A percentile compares a stretch with the other conserved stretches of the same genome.
phyloP scores from a whole-genome alignment of 2,888 invertebrate species.

The Chymomyza caudatula region DNA sequence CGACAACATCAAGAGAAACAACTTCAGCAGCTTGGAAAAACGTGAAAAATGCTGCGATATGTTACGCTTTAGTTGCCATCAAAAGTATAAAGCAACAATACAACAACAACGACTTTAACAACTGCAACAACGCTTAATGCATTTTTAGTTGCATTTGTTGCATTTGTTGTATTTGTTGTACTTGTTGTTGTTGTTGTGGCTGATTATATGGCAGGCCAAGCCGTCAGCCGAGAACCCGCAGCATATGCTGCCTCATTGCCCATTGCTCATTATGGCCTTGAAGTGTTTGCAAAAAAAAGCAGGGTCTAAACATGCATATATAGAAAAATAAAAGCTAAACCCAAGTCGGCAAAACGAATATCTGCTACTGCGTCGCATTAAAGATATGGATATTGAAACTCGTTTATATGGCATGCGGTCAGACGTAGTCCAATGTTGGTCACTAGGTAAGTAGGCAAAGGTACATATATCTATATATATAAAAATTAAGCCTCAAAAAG shows the following conservation, averaged over 20 bases:
- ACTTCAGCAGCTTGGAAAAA: conserved; percentile 50
- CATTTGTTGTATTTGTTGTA: conserved; percentile 38
- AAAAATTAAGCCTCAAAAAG: too few relatives aligned
- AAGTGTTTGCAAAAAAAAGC: conserved; percentile 33
- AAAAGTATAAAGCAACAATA: conserved; percentile 51
- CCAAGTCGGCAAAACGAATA: background rate
- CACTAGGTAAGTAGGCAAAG: background rate
- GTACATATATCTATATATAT: too few relatives aligned
- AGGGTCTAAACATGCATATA: too few relatives aligned
- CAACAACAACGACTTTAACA: too few relatives aligned
- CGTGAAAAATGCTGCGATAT: conserved; percentile 61
- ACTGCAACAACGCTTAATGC: conserved; percentile 33
- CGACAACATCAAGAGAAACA: conserved; percentile 14
- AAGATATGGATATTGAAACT: conserved; percentile 20
- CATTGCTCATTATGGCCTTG: conserved; percentile 64
- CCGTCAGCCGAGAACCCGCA: conserved; percentile 33
- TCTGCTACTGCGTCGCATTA: conserved; percentile 9
- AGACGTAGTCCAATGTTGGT: background rate
- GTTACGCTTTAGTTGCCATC: conserved; percentile 63
- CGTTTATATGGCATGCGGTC: background rate
- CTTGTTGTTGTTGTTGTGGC: too few relatives aligned
- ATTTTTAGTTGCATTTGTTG: conserved; percentile 42
- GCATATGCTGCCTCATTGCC: conserved; percentile 43
- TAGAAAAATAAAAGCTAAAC: background rate
- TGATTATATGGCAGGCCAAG: conserved; percentile 55